A percentile compares a stretch with the other conserved stretches of the same genome.
Evolutionary conservation across 37 sponge, comb jelly and placozoan genomes (phyloP).

Genomic region (Cladorhizidae sp.): DNA sequence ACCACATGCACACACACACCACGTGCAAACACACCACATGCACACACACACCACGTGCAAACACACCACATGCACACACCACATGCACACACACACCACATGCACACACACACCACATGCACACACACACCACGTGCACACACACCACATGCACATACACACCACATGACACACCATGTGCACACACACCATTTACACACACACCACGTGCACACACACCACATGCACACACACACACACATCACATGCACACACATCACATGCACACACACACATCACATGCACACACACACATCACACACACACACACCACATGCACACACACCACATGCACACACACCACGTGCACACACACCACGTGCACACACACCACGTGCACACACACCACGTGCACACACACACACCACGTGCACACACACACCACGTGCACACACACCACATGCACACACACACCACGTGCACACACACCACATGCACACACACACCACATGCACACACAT

Average conservation of each 20-base stretch:
- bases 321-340: no score
- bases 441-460: background rate
- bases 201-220: no score
- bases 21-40: background rate
- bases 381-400: no score
- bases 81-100: background rate
- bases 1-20: background rate
- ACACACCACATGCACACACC: background rate
- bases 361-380: background rate
- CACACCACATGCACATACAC: no score
- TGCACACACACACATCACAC: no score
- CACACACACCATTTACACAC: background rate
- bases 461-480: background rate
- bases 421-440: no score
- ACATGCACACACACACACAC: background rate
- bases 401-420: no score
- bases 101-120: background rate
- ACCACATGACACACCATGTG: no score
- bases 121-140: background rate
- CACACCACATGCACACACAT: background rate
- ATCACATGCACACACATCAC: no score
- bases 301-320: background rate
- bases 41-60: no score
- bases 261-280: background rate
- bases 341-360: background rate